phyloP scores from a whole-genome alignment of 2,888 invertebrate species.

The Xylocampa areola region DNA sequence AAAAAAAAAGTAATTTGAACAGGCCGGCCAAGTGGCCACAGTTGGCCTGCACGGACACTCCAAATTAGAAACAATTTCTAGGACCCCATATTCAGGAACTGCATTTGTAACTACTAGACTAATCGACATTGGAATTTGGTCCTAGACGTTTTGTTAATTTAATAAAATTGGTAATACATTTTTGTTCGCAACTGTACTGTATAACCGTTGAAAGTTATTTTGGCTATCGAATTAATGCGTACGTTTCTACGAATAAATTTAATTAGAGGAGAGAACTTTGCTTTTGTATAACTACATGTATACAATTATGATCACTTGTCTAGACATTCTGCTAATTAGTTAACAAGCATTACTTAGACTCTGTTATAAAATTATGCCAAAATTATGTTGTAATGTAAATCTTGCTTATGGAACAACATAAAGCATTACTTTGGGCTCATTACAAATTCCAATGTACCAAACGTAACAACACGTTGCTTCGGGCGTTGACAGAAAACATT shows the following conservation, averaged over 20 bases:
- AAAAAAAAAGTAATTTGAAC: too few species aligned
- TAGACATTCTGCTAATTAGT: conserved; percentile 13
- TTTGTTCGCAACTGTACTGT: conserved; percentile 18
- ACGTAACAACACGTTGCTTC: neutral
- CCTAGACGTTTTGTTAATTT: too few species aligned
- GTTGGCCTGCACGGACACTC: too few species aligned
- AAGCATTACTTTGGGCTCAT: neutral
- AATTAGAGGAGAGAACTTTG: conserved; percentile 27
- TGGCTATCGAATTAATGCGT: conserved; percentile 36
- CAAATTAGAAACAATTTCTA: too few species aligned
- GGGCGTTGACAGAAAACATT: conserved; percentile 33
- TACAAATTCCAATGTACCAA: neutral
- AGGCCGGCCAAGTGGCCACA: too few species aligned
- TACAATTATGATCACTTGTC: conserved; percentile 8
- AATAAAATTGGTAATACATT: neutral
- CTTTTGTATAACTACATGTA: neutral
- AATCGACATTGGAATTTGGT: too few species aligned
- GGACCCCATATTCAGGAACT: too few species aligned
- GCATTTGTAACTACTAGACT: too few species aligned
- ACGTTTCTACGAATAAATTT: conserved; percentile 55
- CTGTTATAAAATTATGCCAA: neutral
- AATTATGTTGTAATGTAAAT: neutral
- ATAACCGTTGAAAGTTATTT: conserved; percentile 20
- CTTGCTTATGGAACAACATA: neutral
- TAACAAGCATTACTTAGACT: neutral